Conservation (phyloP, 2,888 invertebrate species). For the Acrobasis consociella region DNA sequence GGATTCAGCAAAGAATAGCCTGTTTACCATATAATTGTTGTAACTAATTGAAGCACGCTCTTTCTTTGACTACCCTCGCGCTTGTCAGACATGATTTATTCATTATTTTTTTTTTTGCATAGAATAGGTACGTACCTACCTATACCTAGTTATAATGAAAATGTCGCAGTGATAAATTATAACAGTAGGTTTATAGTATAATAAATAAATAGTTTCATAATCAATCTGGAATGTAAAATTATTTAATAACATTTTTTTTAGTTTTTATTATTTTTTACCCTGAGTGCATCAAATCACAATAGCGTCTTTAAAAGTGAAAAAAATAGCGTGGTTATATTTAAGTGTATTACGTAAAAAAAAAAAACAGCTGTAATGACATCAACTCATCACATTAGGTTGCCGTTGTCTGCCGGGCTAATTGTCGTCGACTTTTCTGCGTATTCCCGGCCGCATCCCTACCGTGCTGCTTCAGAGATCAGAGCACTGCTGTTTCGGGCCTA, state of each 20-base stretch:
- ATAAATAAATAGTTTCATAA: too few relatives aligned
- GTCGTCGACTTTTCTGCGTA: too few relatives aligned
- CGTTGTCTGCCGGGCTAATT: constrained; percentile 10
- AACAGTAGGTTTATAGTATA: too few relatives aligned
- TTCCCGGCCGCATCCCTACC: too few relatives aligned
- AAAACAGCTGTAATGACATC: too few relatives aligned
- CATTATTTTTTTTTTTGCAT: constrained; percentile 1
- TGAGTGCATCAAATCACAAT: constrained; percentile 4
- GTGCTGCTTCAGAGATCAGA: too few relatives aligned
- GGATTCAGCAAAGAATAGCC: constrained; percentile 17
- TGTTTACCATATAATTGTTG: constrained; percentile 18
- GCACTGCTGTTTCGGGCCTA: too few relatives aligned
- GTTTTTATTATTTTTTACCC: background rate
- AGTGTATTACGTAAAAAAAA: too few relatives aligned
- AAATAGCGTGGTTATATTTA: constrained; percentile 9
- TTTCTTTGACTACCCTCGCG: constrained; percentile 13
- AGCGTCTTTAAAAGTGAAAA: constrained; percentile 3
- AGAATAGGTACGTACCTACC: too few relatives aligned
- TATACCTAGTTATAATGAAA: too few relatives aligned
- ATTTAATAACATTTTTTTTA: background rate
- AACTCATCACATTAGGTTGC: background rate
- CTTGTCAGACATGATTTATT: background rate
- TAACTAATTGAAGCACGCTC: constrained; percentile 11
- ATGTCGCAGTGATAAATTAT: too few relatives aligned
- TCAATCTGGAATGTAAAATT: background rate